A percentile compares a stretch with the other conserved stretches of the same genome.
phyloP scores from a whole-genome alignment of 2,113 vertebrate species.

The Eubucco bourcierii region DNA sequence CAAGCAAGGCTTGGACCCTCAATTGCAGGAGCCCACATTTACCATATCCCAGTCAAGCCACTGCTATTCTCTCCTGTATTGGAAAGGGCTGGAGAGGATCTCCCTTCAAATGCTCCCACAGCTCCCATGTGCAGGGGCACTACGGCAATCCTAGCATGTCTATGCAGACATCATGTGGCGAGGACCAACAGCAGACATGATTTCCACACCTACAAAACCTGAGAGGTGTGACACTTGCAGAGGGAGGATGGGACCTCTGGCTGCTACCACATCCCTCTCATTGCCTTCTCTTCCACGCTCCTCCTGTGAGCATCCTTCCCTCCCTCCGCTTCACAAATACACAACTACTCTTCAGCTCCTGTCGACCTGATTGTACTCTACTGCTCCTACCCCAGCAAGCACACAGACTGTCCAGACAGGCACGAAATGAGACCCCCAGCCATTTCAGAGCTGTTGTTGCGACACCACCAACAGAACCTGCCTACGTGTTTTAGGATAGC shows the following conservation, averaged over 20 bases:
- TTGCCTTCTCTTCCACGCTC: neutral
- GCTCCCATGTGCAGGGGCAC: rapidly evolving
- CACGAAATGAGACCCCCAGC: neutral
- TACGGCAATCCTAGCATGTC: rapidly evolving
- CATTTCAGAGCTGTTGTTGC: neutral
- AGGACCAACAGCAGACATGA: neutral
- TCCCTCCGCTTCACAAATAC: neutral
- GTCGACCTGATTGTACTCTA: neutral
- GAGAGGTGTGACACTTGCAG: neutral
- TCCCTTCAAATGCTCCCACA: rapidly evolving
- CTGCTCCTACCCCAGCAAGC: neutral
- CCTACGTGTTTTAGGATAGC: neutral
- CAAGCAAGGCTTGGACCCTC: neutral
- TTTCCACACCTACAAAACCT: neutral
- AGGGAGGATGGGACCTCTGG: neutral
- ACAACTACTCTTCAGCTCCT: neutral
- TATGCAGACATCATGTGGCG: neutral
- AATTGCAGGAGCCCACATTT: neutral
- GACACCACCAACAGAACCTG: neutral
- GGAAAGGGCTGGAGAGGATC: neutral
- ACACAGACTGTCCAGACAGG: neutral
- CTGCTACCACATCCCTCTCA: neutral
- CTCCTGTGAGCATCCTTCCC: neutral
- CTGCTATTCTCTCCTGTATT: neutral
- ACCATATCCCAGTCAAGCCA: neutral